A percentile compares a stretch with the other conserved stretches of the same genome.
Evolutionary conservation across 1,140 invertebrate genomes (phyloP).

Genomic region (Drosophila paulistorum): DNA sequence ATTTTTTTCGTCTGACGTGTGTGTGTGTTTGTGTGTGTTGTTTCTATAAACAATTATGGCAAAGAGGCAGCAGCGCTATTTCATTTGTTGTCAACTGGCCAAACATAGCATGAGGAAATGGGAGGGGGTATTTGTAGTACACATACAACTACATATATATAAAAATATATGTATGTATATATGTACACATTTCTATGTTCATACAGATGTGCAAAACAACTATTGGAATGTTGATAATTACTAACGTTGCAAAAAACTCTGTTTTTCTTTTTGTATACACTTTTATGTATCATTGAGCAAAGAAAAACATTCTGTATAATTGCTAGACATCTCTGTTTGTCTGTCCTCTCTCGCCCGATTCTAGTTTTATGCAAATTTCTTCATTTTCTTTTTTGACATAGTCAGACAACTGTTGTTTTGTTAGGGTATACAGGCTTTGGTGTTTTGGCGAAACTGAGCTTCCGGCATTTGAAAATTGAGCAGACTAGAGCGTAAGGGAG

Average conservation of each 20-base stretch:
- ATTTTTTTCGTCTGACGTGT: no score
- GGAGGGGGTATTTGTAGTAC: background rate
- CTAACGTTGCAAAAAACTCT: conserved; percentile 39
- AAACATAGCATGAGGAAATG: background rate
- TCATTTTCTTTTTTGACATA: no score
- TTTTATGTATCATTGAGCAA: background rate
- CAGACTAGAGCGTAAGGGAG: background rate
- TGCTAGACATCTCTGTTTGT: no score
- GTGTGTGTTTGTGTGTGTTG: background rate
- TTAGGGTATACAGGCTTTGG: background rate
- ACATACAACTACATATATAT: background rate
- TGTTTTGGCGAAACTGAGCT: background rate
- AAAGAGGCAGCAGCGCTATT: background rate
- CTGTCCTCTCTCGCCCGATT: no score
- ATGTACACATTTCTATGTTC: background rate
- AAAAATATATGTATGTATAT: background rate
- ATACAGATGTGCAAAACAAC: conserved; percentile 19
- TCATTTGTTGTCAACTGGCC: conserved; percentile 7
- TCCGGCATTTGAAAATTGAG: background rate
- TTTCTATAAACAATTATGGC: conserved; percentile 31
- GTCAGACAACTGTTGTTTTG: no score
- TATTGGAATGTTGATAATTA: conserved; percentile 53
- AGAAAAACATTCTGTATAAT: background rate
- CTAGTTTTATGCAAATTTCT: no score
- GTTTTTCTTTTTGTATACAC: background rate